phyloP scores from a whole-genome alignment of 2,888 invertebrate species.

The Aphodius granarius region DNA sequence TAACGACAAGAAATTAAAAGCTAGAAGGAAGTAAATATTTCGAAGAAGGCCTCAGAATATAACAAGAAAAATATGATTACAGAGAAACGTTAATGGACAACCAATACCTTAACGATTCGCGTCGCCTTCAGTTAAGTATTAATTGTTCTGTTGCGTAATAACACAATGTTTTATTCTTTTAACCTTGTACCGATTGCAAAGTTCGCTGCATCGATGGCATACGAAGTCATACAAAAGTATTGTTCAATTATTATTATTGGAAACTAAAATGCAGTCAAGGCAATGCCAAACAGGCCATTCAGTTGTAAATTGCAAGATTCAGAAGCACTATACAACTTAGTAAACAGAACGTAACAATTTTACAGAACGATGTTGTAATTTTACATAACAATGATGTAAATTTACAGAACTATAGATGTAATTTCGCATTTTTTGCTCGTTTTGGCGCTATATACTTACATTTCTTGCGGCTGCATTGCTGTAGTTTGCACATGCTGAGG shows the following conservation, averaged over 20 bases:
- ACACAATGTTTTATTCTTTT: constrained; percentile 1
- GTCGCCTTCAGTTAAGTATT: neutral
- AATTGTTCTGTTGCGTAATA: constrained; percentile 5
- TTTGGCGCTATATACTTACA: constrained; percentile 66
- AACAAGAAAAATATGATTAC: neutral
- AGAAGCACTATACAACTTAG: too few species aligned
- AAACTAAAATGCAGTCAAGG: too few species aligned
- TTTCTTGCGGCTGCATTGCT: constrained; percentile 76
- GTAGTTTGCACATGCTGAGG: constrained; percentile 80
- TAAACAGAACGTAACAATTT: too few species aligned
- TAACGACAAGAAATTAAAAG: neutral
- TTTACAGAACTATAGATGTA: neutral
- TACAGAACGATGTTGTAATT: neutral
- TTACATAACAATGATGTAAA: neutral
- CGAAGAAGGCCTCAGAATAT: neutral
- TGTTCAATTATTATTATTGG: too few species aligned
- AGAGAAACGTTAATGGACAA: neutral
- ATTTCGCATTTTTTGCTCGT: too few species aligned
- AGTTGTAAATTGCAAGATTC: too few species aligned
- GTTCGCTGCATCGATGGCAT: neutral
- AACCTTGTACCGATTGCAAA: constrained; percentile 7
- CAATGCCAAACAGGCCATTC: too few species aligned
- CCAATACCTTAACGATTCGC: neutral
- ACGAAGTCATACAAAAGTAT: neutral
- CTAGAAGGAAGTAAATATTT: neutral